These are phyloP conservation scores for Hydrocynus forskahlii DNA, from an alignment of 2,797 vertebrate genomes.

Conservation along the genomic window DNA sequence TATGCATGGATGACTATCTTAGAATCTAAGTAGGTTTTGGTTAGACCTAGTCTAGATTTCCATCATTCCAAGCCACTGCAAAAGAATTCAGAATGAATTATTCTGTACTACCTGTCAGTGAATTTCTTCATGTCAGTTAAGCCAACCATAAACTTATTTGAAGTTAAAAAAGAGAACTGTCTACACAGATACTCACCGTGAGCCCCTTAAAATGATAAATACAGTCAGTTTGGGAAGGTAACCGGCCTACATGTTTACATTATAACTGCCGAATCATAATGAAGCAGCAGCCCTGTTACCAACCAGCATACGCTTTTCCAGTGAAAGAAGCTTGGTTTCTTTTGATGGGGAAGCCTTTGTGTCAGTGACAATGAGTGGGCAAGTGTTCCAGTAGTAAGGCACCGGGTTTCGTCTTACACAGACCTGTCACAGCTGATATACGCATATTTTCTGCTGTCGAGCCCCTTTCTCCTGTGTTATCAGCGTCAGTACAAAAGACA, in stretches of 20 bases:
- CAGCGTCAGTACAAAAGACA: constrained; percentile 24
- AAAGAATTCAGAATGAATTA: no score
- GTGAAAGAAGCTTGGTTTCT: constrained; percentile 2
- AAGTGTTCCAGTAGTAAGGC: constrained; percentile 10
- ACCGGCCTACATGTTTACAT: not conserved
- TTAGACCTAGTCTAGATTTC: no score
- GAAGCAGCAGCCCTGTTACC: not conserved
- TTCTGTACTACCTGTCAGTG: no score
- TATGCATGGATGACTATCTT: no score
- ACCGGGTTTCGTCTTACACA: constrained; percentile 2
- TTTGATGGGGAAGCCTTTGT: constrained; percentile 29
- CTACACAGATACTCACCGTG: no score
- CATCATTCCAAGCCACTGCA: no score
- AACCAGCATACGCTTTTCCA: not conserved
- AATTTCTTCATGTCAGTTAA: no score
- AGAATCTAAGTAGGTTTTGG: no score
- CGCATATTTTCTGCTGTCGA: not conserved
- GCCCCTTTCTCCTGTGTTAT: constrained; percentile 6
- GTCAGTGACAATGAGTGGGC: not conserved
- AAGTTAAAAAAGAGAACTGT: no score
- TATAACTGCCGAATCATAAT: not conserved
- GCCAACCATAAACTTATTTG: no score
- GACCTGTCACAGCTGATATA: constrained; percentile 23
- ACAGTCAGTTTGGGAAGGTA: not conserved
- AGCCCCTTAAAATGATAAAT: not conserved